Evolutionary conservation across 2,113 vertebrate genomes (phyloP).

Genomic region (Spermophilus dauricus): DNA sequence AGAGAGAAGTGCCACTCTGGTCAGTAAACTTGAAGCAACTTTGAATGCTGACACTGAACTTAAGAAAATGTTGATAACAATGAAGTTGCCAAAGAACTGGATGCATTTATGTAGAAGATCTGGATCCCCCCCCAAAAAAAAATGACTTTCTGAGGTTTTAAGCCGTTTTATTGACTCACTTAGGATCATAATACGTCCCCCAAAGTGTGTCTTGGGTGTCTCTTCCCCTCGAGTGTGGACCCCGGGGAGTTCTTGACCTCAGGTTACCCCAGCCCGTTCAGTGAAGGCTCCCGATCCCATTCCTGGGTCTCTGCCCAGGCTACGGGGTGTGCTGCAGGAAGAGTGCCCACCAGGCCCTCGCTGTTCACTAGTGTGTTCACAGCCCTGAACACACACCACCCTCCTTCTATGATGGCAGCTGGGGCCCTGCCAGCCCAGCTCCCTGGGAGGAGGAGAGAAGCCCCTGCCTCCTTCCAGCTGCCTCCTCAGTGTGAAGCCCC

Average conservation of each 20-base stretch:
- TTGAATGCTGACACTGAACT: background rate
- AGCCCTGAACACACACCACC: too few species aligned
- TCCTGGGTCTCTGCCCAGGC: background rate
- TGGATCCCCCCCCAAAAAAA: too few species aligned
- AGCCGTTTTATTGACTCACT: background rate
- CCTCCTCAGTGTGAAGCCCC: background rate
- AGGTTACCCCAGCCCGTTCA: accelerated
- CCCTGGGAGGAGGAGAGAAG: background rate
- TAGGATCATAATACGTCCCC: background rate
- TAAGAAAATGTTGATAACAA: too few species aligned
- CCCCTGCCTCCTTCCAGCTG: background rate
- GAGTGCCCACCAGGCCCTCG: background rate
- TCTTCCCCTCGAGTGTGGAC: background rate
- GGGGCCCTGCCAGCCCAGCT: accelerated
- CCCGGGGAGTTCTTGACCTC: background rate
- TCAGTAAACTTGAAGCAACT: background rate
- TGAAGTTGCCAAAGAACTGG: background rate
- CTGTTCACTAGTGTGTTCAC: too few species aligned
- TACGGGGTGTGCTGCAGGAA: accelerated
- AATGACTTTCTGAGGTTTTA: background rate
- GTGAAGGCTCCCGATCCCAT: accelerated
- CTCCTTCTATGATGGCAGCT: background rate
- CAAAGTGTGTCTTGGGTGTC: background rate
- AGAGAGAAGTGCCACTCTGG: background rate
- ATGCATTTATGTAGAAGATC: background rate